Base-by-base conservation (phyloP, 2,797 vertebrate species). In the Neostethus bicornis region DNA sequence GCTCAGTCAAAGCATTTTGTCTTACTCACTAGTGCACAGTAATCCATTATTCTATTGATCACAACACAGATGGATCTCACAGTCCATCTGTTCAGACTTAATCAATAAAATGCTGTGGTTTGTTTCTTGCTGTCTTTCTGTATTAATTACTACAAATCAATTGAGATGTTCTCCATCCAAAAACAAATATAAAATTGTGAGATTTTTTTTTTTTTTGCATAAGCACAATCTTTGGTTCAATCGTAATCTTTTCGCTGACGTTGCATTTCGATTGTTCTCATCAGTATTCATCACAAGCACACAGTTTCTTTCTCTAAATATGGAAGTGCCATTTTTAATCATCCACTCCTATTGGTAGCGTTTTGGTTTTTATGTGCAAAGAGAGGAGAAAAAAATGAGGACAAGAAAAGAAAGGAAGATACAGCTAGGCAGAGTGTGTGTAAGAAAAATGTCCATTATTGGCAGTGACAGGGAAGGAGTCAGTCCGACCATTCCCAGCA, bases 21-120 rank as follows among this genome's bases (percentile, higher is more conserved):
- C 57, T 50, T 42, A 57, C 61, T 46, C 37, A 24, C 43, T 29
- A 32, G 66, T 45, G 21, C 51, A 47, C 72, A 46, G 71, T 70
- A 73, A 80, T 69, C 79, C 47, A 81, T 81, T 66, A 73, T 58
- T 77, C 38, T 62, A 84, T 83, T 71, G 85, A 86, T 86, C 80
- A 66, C 49, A 61, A 63, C 54, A 65, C 54, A 77, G 65, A 84
- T 75, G 54, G 61, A 75, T 45, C 60, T 56, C 66, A 34, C 54
- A 32, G 51, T 32, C 42, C 14, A 1, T 58, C 57, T 41, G 14
- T 65, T 80, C 69, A 71, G 23, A 54, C 56, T 24, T 32, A 83
- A 80, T 87, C 80, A 73, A 75, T 74, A 53, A 50, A 32, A 74
- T 38, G 58, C 44, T 66, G 39, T 26, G 57, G 61, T 71, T 72